These are phyloP conservation scores for Bombyx mandarina DNA, from an alignment of 1,140 invertebrate species.

Conservation along the genomic window DNA sequence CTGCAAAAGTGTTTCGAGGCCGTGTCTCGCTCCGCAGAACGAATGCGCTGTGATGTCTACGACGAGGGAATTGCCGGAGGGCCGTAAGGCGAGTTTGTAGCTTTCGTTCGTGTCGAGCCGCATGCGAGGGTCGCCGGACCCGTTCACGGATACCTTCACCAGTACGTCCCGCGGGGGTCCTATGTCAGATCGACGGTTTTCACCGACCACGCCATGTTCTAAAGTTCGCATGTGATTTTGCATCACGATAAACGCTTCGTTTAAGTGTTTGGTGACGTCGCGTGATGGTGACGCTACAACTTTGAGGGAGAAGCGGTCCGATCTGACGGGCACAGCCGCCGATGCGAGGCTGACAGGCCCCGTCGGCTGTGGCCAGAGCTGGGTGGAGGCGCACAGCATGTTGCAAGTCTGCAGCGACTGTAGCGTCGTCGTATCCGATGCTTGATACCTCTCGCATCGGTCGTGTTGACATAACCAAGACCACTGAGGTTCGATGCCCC, in stretches of 20 bases:
- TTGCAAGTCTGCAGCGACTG: constrained; percentile 71
- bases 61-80: constrained; percentile 68
- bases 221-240: constrained; percentile 33
- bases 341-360: constrained; percentile 68
- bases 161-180: constrained; percentile 43
- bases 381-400: constrained; percentile 72
- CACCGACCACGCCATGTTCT: constrained; percentile 42
- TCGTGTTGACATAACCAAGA: constrained; percentile 69
- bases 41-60: constrained; percentile 77
- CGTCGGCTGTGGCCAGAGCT: constrained; percentile 72
- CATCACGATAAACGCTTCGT: constrained; percentile 50
- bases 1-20: constrained; percentile 84
- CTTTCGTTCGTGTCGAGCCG: constrained; percentile 81
- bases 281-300: constrained; percentile 39
- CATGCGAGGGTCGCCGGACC: constrained; percentile 69
- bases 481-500: constrained; percentile 61
- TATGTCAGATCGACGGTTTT: constrained; percentile 59
- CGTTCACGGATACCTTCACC: constrained; percentile 70
- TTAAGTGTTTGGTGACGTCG: constrained; percentile 36
- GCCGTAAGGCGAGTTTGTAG: constrained; percentile 75
- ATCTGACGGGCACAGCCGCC: constrained; percentile 43
- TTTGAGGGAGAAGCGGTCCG: constrained; percentile 33
- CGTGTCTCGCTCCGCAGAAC: constrained; percentile 85
- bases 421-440: constrained; percentile 37
- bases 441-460: constrained; percentile 61